Base-by-base conservation (phyloP, 2,888 invertebrate genomes). In the Sphaerophoria taeniata region DNA sequence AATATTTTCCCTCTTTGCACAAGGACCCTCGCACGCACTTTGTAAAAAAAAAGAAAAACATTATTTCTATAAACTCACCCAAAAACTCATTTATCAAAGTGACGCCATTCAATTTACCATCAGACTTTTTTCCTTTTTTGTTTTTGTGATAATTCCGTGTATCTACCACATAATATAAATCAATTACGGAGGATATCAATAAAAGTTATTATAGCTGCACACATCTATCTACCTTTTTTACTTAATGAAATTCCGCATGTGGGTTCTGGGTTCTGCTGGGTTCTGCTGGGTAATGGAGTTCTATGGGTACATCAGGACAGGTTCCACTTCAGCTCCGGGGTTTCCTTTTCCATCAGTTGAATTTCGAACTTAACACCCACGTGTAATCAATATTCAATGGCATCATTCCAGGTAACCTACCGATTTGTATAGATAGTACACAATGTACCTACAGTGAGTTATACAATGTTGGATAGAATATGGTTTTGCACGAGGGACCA, bases 381-480 rank as follows among this genome's bases (percentile, higher is more conserved):
- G 61, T 33, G 61, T 33, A 63, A 63, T 63, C 61, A 63, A 63
- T 63, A 63, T 63, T 63, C 61, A 47, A 61, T 61, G 45, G 61
- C 61, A 45, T 61, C 45, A 39, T 39, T 31, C 61, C 61, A 9
- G 11, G 39, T n/a, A n/a, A 43, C 11, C 7, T 43, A 6, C 7
- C 36, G 36, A 6, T 7, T 43, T 43, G 39, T 43, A 5, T 3
- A 5, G 7, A 11, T 43, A 9, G 39, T 43, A 36, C 36, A 36
- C 4, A n/a, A n/a, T n/a, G n/a, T n/a, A n/a, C n/a, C n/a, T n/a
- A n/a, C n/a, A n/a, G n/a, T n/a, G n/a, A n/a, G n/a, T n/a, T n/a
- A n/a, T n/a, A n/a, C n/a, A n/a, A n/a, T n/a, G n/a, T n/a, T n/a
- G n/a, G n/a, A n/a, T n/a, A n/a, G n/a, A n/a, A n/a, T n/a, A n/a